Percentiles rank a stretch among this genome's conserved stretches.
phyloP scores from a whole-genome alignment of 2,113 vertebrate species.

The Eclectus roratus region DNA sequence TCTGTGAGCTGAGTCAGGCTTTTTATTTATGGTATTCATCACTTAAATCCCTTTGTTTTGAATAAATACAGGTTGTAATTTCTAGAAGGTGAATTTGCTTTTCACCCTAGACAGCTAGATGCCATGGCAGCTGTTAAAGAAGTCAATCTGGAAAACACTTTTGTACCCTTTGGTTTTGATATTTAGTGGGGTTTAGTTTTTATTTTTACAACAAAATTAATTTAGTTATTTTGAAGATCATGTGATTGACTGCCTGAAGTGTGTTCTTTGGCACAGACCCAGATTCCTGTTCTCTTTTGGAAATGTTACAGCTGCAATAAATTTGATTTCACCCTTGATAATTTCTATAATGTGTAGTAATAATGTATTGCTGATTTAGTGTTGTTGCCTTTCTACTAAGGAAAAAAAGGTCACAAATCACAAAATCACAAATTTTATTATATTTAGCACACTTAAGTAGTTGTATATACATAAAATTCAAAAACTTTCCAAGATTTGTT shows the following conservation, averaged over 20 bases:
- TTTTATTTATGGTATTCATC: background rate
- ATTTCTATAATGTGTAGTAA: constrained; percentile 34
- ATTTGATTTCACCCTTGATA: constrained; percentile 59
- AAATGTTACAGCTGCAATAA: constrained; percentile 41
- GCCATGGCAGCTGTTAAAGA: background rate
- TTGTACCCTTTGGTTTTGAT: background rate
- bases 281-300: constrained; percentile 23
- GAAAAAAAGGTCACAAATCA: background rate
- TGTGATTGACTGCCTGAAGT: background rate
- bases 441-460: background rate
- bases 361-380: constrained; percentile 23
- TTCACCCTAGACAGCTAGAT: background rate
- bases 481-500: background rate
- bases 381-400: background rate
- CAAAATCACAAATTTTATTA: background rate
- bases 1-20: background rate
- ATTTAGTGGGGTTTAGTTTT: background rate
- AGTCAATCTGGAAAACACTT: background rate
- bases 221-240: constrained; percentile 23
- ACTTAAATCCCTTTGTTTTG: background rate
- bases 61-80: background rate
- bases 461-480: background rate
- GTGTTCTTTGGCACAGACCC: constrained; percentile 27
- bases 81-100: background rate
- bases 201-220: constrained; percentile 42